A percentile compares a stretch with the other conserved stretches of the same genome.
phyloP scores from a whole-genome alignment of 2,797 vertebrate genomes.

The Lateolabrax maculatus region DNA sequence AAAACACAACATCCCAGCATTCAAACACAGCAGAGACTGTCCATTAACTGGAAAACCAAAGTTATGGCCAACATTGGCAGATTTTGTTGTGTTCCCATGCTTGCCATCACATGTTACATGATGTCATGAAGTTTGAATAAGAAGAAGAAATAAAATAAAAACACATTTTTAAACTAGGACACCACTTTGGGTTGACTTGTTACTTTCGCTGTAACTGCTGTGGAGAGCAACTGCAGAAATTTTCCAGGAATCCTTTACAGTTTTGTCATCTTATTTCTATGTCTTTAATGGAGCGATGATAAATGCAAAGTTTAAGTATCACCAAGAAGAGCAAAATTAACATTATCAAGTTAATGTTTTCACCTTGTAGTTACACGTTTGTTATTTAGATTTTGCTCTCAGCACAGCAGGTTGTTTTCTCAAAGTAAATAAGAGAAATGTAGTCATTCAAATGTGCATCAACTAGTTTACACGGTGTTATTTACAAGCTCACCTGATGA shows the following conservation, averaged over 20 bases:
- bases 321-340: background rate
- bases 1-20: slow-evolving; percentile 13
- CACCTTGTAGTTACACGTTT: background rate
- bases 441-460: background rate
- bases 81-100: background rate
- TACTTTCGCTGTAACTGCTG: background rate
- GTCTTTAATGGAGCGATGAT: background rate
- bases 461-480: background rate
- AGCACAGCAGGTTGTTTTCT: background rate
- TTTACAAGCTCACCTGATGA: background rate
- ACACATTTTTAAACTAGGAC: background rate
- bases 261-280: background rate
- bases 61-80: background rate
- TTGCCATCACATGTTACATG: background rate
- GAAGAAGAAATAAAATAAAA: background rate
- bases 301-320: background rate
- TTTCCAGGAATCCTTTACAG: background rate
- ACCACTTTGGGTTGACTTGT: background rate
- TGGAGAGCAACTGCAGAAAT: background rate
- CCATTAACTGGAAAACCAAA: slow-evolving; percentile 14
- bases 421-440: background rate
- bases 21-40: background rate
- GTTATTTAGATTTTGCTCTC: background rate
- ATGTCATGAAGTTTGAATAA: background rate
- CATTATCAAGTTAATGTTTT: background rate